Base-by-base conservation (phyloP, 1,140 invertebrate species). In the Plutomurus gul region DNA sequence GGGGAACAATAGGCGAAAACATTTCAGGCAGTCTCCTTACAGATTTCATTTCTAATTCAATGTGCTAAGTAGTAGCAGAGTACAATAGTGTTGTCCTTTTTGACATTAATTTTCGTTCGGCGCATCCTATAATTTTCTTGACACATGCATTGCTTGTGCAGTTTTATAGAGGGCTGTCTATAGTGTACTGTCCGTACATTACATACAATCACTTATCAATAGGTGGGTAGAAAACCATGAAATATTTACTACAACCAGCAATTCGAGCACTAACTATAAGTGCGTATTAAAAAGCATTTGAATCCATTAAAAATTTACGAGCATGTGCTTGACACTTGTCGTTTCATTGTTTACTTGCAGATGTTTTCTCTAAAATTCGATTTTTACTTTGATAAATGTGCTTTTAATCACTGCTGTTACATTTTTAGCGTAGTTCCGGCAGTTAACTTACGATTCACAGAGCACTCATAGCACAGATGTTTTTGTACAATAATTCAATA, bases 331-430 rank as follows among this genome's bases (percentile, higher is more conserved):
- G 16, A 30, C 13, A 30, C 27, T 11, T 60, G 16, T 11, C 11
- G 10, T 30, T 56, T 25, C 51, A 60, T 60, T 60, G 27, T 43
- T 10, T 43, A 7, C 2, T 1, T 2, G 39, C 11, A 43, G 11
- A 43, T 33, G 56, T 65, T 65, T 65, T 65, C 56, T 65, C 56
- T 65, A 65, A 65, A 36, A 65, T 65, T 65, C 30, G 30, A 65
- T 27, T 22, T 30, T 56, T 25, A n/a, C 18, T 65, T 65, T n/a
- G n/a, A n/a, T n/a, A n/a, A n/a, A n/a, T n/a, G n/a, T n/a, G 30
- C 13, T 33, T 65, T 65, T 65, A 65, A 65, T 65, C 30, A 27
- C 46, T n/a, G n/a, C 18, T n/a, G 36, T n/a, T n/a, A 2, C 0
- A 33, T 60, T 30, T 13, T 13, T 30, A 65, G 20, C 18, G 16